Evolutionary conservation across 37 sponge, comb jelly and placozoan species (phyloP), one percentile per base, ranked within the genome.

Genomic region (Haliclona indistincta): DNA sequence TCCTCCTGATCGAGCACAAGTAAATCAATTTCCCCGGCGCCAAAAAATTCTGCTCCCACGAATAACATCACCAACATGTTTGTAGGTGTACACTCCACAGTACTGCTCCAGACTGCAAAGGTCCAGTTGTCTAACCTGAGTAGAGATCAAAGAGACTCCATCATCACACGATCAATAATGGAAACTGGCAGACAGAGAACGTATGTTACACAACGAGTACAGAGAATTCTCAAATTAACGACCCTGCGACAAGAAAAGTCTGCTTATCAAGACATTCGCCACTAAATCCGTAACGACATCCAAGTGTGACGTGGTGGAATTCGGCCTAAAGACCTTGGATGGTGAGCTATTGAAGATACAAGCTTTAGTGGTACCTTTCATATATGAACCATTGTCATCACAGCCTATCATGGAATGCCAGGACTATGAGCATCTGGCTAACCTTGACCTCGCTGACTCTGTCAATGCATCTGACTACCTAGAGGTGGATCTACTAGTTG

Each of bases 391-490:
- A 34, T 35, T 64, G 22, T 34, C 33, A 22, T n/a, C 22, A 35
- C 66, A 64, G 34, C 4, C 28, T 64, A 30, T 64, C 22, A 33
- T 17, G 6, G 28, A 55, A 13, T 40, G 62, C 11, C n/a, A n/a
- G 30, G 70, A 69, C 43, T 56, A 79, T 36, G 11, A 10, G 1
- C 68, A 67, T 33, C 60, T 78, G n/a, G 22, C 20, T 28, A 69
- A 62, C 28, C 61, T 79, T 8, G 70, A 78, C 25, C 33, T 68
- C 39, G 68, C 79, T 30, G 80, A 79, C 64, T 20, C 37, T 1
- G 63, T 26, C 26, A 26, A 25, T 69, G 32, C 45, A 36, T n/a
- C 19, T 20, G 80, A 69, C 30, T 42, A 3, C 0, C 33, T 69
- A 0, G 26, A 60, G 0, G 34, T 43, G 17, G 70, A 58, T 26